A percentile compares a stretch with the other conserved stretches of the same genome.
Conservation (phyloP, 1,140 invertebrate genomes). For the Patella vulgata region DNA sequence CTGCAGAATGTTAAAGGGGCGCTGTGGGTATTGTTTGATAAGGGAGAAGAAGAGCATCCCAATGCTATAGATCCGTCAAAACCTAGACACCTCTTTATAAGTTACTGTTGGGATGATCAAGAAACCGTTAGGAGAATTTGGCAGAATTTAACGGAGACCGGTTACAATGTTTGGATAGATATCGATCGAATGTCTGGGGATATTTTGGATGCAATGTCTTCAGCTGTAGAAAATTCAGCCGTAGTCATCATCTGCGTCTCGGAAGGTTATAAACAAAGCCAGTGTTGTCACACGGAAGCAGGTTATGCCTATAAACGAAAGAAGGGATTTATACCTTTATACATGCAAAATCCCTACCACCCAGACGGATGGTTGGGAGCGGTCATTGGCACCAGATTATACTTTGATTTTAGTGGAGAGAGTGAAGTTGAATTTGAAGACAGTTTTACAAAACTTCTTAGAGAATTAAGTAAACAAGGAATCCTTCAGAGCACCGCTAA, state of each 20-base stretch:
- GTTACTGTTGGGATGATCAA: slow-evolving; percentile 54
- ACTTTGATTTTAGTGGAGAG: no score
- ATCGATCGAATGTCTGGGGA: neutral
- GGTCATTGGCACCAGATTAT: no score
- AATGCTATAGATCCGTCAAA: slow-evolving; percentile 9
- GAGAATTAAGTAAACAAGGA: no score
- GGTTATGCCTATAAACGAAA: no score
- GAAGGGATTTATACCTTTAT: no score
- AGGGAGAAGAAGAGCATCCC: slow-evolving; percentile 54
- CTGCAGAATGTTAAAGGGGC: slow-evolving; percentile 50
- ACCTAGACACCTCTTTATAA: slow-evolving; percentile 56
- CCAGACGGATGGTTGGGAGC: no score
- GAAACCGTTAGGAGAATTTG: slow-evolving; percentile 43
- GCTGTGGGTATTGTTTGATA: slow-evolving; percentile 45
- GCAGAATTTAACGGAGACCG: slow-evolving; percentile 36
- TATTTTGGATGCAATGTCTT: neutral
- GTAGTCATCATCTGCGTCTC: neutral
- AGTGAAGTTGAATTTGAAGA: no score
- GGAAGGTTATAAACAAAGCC: no score
- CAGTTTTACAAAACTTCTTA: no score
- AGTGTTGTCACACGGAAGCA: no score
- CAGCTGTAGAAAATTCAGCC: neutral
- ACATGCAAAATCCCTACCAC: no score
- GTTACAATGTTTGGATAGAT: neutral
- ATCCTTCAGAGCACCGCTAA: no score